Conservation (phyloP, 2,797 vertebrate species). For the Bradypodion ventrale region DNA sequence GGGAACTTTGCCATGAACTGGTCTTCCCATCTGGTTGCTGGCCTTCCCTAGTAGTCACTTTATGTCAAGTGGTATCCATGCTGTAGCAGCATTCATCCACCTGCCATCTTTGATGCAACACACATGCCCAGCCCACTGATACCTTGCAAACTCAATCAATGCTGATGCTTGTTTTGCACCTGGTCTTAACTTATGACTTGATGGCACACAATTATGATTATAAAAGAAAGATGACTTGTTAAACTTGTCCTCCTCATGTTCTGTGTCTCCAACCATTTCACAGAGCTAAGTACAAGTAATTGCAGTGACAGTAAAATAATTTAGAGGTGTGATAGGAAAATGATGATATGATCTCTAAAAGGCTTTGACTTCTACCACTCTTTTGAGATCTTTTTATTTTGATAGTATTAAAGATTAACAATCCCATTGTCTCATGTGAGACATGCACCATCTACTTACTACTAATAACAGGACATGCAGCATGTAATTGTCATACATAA, state of each 20-base stretch:
- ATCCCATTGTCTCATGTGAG: constrained; percentile 28
- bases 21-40: no score
- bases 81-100: no score
- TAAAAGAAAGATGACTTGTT: neutral
- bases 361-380: neutral
- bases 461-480: constrained; percentile 44
- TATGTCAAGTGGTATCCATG: no score
- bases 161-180: no score
- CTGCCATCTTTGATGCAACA: no score
- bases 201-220: no score
- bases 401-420: constrained; percentile 54
- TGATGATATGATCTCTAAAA: constrained; percentile 11
- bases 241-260: constrained; percentile 1
- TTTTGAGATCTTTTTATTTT: constrained; percentile 17
- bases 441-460: constrained; percentile 33
- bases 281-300: constrained; percentile 35
- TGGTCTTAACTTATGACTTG: no score
- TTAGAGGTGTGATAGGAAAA: neutral
- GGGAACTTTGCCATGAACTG: no score
- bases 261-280: constrained; percentile 16
- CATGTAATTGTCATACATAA: constrained; percentile 47
- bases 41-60: no score
- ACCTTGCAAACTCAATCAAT: no score
- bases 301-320: constrained; percentile 26
- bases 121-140: no score